Evolutionary conservation across 2,113 vertebrate species (phyloP).

Genomic region (Lamprologus sp.): DNA sequence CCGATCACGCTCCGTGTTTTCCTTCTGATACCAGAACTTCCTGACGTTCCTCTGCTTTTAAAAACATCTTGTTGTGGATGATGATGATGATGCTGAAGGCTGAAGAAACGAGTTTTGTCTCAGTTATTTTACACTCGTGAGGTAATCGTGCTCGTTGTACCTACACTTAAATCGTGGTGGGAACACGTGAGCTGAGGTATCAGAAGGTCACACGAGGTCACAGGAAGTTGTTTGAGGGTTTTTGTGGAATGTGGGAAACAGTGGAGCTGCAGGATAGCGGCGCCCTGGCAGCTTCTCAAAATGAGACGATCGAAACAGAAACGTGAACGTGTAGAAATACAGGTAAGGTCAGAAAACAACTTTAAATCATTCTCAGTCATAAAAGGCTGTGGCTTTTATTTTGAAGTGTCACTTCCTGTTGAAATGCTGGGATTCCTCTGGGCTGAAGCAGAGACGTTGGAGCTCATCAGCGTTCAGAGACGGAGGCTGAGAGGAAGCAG

Average conservation of each 20-base stretch:
- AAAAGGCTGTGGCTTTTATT: background rate
- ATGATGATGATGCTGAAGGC: background rate
- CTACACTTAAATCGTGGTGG: background rate
- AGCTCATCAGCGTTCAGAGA: background rate
- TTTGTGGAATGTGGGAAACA: background rate
- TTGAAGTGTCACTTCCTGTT: background rate
- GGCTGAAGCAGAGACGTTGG: background rate
- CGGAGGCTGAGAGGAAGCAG: background rate
- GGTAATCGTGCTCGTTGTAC: background rate
- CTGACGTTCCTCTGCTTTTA: background rate
- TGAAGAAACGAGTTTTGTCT: background rate
- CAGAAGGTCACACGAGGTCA: background rate
- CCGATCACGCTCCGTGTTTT: background rate
- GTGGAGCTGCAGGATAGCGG: background rate
- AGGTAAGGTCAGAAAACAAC: background rate
- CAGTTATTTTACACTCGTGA: background rate
- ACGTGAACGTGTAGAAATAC: accelerated
- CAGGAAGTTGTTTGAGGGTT: background rate
- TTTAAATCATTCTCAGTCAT: background rate
- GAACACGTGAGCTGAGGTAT: background rate
- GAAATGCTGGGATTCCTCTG: background rate
- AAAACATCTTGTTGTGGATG: background rate
- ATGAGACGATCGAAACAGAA: background rate
- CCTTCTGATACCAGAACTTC: background rate
- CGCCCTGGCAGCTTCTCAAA: accelerated